phyloP scores from a whole-genome alignment of 1,140 invertebrate species.

The Helicoverpa zea region DNA sequence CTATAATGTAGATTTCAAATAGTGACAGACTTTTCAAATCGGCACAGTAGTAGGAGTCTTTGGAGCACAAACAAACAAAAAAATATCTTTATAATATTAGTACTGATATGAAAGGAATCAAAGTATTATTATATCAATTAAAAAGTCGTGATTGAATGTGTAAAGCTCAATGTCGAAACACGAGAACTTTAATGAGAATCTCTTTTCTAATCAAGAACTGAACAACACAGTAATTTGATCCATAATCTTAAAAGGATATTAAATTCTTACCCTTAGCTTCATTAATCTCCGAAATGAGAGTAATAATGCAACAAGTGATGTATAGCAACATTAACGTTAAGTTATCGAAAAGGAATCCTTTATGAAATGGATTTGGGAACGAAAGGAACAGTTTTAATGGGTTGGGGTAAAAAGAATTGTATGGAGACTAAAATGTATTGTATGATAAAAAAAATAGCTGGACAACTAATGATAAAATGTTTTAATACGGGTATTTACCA shows the following conservation, averaged over 20 bases:
- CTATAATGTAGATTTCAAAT: no score
- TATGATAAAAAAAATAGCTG: not conserved
- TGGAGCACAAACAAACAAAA: no score
- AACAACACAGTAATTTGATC: not conserved
- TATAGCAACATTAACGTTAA: conserved; percentile 18
- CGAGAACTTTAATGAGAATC: not conserved
- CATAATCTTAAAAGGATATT: not conserved
- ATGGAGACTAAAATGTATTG: not conserved
- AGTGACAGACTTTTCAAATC: no score
- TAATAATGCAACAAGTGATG: conserved; percentile 29
- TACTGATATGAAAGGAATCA: no score
- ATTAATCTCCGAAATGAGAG: conserved; percentile 22
- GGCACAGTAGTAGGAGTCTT: no score
- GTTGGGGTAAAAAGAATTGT: not conserved
- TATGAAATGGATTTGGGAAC: not conserved
- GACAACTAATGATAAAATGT: no score
- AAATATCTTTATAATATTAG: no score
- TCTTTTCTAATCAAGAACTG: not conserved
- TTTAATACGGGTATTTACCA: no score
- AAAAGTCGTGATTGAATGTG: no score
- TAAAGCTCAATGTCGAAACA: not conserved
- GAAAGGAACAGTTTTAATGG: not conserved
- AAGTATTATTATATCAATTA: no score
- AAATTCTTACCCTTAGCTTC: conserved; percentile 6
- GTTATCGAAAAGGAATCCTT: not conserved